A percentile compares a stretch with the other conserved stretches of the same genome.
These are phyloP conservation scores for Neotoma lepida DNA, from an alignment of 2,113 vertebrate genomes.

Conservation along the genomic window DNA sequence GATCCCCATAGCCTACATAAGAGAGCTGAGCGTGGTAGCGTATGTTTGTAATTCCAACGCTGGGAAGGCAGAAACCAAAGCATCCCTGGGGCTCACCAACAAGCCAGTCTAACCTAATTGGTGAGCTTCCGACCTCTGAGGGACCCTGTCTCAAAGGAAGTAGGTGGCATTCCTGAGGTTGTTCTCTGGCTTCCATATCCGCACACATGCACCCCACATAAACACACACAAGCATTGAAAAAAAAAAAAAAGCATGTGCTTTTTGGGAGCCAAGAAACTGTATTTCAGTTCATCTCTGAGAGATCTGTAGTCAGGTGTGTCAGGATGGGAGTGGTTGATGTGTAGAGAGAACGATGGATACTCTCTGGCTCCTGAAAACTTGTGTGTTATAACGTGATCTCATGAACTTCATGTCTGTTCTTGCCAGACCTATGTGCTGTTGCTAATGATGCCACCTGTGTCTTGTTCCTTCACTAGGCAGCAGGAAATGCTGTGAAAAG, in stretches of 20 bases:
- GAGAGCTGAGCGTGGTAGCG: background rate
- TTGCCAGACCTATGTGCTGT: background rate
- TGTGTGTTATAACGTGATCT: background rate
- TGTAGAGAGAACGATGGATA: background rate
- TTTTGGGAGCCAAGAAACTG: background rate
- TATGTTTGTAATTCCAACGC: background rate
- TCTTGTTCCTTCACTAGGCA: slow-evolving; percentile 84
- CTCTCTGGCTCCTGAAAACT: background rate
- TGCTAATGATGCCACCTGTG: background rate
- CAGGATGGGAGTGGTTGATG: background rate
- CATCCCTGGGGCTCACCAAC: background rate
- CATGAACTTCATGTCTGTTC: slow-evolving; percentile 51
- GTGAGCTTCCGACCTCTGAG: background rate
- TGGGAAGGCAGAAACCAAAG: background rate
- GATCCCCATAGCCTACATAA: background rate
- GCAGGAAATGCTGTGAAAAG: slow-evolving; percentile 99
- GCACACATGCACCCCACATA: background rate
- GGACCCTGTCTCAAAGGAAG: background rate
- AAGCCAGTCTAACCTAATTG: background rate
- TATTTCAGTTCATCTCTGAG: background rate
- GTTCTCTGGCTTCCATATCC: background rate
- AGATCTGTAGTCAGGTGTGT: background rate
- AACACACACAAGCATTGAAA: background rate
- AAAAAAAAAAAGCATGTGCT: background rate
- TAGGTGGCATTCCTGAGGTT: background rate